Conservation (phyloP, 2,888 invertebrate species). For the Eristalinus aeneus region DNA sequence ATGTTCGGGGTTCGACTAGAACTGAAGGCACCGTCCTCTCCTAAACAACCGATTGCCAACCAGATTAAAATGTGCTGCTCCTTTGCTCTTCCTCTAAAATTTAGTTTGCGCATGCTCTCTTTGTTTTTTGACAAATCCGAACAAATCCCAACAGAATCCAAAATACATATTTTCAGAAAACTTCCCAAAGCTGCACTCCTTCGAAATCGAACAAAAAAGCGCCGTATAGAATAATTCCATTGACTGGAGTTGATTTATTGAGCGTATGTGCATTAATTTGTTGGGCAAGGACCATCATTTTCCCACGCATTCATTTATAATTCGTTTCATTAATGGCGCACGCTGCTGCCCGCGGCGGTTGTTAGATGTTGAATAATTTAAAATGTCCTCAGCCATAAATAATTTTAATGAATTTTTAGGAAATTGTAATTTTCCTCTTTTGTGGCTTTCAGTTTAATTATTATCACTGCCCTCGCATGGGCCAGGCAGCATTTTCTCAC, state of each 20-base stretch:
- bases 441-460: conserved; percentile 46
- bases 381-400: conserved; percentile 33
- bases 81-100: no score
- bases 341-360: background rate
- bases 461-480: conserved; percentile 10
- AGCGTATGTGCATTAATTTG: conserved; percentile 26
- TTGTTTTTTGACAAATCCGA: no score
- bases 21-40: no score
- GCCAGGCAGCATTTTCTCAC: background rate
- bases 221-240: background rate
- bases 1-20: no score
- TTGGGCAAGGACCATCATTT: conserved; percentile 21
- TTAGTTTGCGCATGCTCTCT: no score
- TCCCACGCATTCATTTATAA: conserved; percentile 47
- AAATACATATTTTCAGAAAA: no score
- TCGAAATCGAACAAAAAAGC: background rate
- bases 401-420: conserved; percentile 55
- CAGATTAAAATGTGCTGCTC: no score
- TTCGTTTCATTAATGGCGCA: conserved; percentile 50
- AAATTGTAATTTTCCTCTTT: conserved; percentile 59
- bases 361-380: conserved; percentile 51
- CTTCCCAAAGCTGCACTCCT: background rate
- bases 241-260: conserved; percentile 2
- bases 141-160: no score
- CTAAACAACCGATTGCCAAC: no score